Evolutionary conservation across 2,888 invertebrate genomes (phyloP), one percentile per base, ranked within the genome.

Genomic region (Thecocarcelia acutangulata): DNA sequence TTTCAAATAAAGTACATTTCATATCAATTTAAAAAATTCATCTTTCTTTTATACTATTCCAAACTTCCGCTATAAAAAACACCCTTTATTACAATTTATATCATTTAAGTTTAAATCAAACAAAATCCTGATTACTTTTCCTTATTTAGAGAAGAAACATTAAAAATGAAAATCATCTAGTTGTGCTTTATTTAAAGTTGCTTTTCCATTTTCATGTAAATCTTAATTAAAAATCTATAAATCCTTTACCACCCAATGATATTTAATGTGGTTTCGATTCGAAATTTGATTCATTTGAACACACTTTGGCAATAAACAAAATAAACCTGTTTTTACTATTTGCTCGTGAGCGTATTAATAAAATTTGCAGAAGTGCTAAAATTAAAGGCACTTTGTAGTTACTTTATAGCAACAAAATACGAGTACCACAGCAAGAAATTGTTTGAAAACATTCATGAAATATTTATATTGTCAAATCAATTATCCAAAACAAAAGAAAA

Each of bases 231-330:
- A 78, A 58, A 58, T 66, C 72, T 64, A 58, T 64, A 64, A 78
- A 58, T 58, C 56, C 50, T 64, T 61, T 78, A 66, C 77, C 70
- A 78, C 77, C 70, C 70, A 72, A 72, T 58, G 70, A 58, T 58
- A 72, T 78, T 80, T 48, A 44, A 75, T 80, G 33, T 54, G 66
- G 19, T 76, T 76, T 76, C 58, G 40, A 77, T 77, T 78, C 70
- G 64, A 78, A 70, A 82, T 78, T 78, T 69, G 69, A 74, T 58
- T 70, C 46, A 74, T 82, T 78, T 66, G 19, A 17, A 52, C 58
- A 69, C 46, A 63, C 21, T 68, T 40, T 44, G 50, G 58, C 21
- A 52, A 19, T 63, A 66, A 68, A 66, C 37, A 21, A 74, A 81
- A 54, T 54, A 52, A 69, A 82, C 73, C 78, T 69, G 64, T 66